These are phyloP conservation scores for Lypha dubia DNA, from an alignment of 2,888 invertebrate genomes.

Conservation along the genomic window DNA sequence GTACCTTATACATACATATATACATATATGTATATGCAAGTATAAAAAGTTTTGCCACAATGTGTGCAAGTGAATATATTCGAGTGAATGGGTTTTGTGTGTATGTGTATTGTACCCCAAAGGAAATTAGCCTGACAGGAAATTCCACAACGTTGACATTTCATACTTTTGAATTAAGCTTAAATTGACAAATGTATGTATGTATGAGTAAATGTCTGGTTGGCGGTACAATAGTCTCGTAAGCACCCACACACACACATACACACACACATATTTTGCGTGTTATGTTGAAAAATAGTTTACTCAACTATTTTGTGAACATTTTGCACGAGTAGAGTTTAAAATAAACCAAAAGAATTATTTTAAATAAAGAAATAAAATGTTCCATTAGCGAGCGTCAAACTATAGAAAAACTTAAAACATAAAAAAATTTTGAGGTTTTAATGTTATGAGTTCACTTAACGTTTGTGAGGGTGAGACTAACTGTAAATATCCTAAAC, in stretches of 20 bases:
- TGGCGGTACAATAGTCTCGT: background rate
- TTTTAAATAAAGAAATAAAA: too few relatives aligned
- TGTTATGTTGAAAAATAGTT: background rate
- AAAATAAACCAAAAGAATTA: too few relatives aligned
- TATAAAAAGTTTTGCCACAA: conserved; percentile 44
- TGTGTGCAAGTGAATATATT: background rate
- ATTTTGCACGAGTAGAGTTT: too few relatives aligned
- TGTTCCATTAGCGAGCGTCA: too few relatives aligned
- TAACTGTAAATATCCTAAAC: too few relatives aligned
- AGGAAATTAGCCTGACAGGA: conserved; percentile 81
- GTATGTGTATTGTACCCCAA: conserved; percentile 73
- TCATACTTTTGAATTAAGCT: conserved; percentile 67
- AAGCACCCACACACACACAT: background rate
- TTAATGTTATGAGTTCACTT: too few relatives aligned
- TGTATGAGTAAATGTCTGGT: conserved; percentile 10
- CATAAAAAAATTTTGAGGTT: too few relatives aligned
- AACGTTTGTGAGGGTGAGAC: too few relatives aligned
- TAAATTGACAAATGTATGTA: conserved; percentile 61
- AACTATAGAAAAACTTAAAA: too few relatives aligned
- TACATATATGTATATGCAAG: background rate
- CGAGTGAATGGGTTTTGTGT: conserved; percentile 14
- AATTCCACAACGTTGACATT: conserved; percentile 77
- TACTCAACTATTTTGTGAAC: background rate
- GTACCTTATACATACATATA: background rate
- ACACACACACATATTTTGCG: background rate